Percentiles rank a stretch among this genome's conserved stretches.
phyloP scores from a whole-genome alignment of 1,140 invertebrate genomes.

The Luehdorfia chinensis region DNA sequence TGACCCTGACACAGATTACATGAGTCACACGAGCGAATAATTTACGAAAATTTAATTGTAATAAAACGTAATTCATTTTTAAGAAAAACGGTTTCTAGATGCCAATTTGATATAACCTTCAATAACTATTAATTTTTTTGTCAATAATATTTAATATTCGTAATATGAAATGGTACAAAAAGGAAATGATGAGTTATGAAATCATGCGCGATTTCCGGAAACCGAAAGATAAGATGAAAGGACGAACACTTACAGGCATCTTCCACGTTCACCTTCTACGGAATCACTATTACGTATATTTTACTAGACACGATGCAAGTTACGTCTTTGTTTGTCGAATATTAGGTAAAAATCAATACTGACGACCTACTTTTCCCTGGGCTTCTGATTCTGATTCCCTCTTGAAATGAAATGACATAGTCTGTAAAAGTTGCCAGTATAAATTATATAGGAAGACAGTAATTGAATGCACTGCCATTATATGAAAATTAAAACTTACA shows the following conservation, averaged over 20 bases:
- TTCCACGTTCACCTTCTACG: slow-evolving; percentile 36
- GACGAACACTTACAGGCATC: slow-evolving; percentile 61
- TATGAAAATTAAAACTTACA: no score
- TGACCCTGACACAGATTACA: slow-evolving; percentile 45
- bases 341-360: slow-evolving; percentile 68
- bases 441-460: not conserved
- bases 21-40: slow-evolving; percentile 34
- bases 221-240: slow-evolving; percentile 48
- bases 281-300: slow-evolving; percentile 38
- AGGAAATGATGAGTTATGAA: slow-evolving; percentile 45
- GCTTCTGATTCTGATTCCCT: slow-evolving; percentile 47
- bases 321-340: slow-evolving; percentile 63
- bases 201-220: slow-evolving; percentile 40
- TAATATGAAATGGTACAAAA: slow-evolving; percentile 22
- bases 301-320: slow-evolving; percentile 40
- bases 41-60: slow-evolving; percentile 4
- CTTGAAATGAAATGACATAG: slow-evolving; percentile 61
- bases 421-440: slow-evolving; percentile 29
- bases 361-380: slow-evolving; percentile 61
- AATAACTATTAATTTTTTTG: no score
- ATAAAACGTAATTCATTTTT: no score
- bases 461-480: no score
- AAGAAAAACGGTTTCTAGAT: not conserved
- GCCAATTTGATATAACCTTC: no score
- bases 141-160: no score